Base-by-base conservation (phyloP, 1,140 invertebrate genomes). In the Nasonia longicornis region DNA sequence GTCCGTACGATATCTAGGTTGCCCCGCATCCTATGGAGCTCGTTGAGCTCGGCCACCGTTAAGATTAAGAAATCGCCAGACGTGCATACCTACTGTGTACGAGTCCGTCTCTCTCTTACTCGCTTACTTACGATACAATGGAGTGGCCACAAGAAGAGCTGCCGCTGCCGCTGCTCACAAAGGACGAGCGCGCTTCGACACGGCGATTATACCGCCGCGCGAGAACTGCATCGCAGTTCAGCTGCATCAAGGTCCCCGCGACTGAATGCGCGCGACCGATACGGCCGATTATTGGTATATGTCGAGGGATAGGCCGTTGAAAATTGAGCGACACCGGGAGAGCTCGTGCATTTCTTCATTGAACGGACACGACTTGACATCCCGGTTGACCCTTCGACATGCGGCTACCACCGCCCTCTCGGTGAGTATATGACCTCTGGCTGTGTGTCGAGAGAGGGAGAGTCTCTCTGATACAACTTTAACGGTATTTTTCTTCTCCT, bases 31-130 rank as follows among this genome's bases (percentile, higher is more conserved):
- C 38, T 42, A 42, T 42, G 8, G 7, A 42, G 38, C 38, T 42
- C 38, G 26, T 70, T 31, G 26, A 20, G n/a, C n/a, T 74, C 78
- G 48, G 35, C 48, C 70, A 58, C 79, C 72, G 71, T 74, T 66
- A 66, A 80, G 79, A 80, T 80, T 75, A 80, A 80, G 72, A 74
- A 80, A 80, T 45, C 26, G 31, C 78, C 22, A 48, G 42, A 45
- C 70, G 78, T 72, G 69, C 77, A 79, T 72, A 63, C 77, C 12
- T 52, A 52, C 48, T 16, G 16, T 52, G 16, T 52, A 52, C 11
- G 14, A 38, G 35, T 48, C 10, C 45, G 11, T 11, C 45, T 48
- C 11, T 16, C 11, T 16, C 11, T 8, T 48, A 48, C 11, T 12
- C 26, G 26, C 26, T 3, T 48, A 48, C 10, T 3, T 1, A 12